Conservation (phyloP, 2,888 invertebrate genomes). For the Leucophora obtusa region DNA sequence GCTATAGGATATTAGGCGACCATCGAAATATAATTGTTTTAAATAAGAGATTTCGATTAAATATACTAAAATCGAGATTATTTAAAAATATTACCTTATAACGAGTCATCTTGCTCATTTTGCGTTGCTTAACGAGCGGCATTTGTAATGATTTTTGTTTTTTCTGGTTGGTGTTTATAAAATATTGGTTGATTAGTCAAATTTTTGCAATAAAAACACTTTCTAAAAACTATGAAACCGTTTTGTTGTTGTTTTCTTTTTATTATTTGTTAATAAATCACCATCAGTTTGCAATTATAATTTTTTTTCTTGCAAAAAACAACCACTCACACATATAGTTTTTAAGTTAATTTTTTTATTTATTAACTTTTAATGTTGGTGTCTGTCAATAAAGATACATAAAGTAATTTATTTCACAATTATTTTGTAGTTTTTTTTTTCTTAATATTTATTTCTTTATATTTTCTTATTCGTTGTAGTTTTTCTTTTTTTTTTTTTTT, state of each 20-base stretch:
- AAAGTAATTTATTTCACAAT: slow-evolving; percentile 9
- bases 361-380: slow-evolving; percentile 25
- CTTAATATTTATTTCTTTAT: slow-evolving; percentile 10
- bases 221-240: slow-evolving; percentile 45
- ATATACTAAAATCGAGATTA: not conserved
- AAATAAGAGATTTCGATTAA: no score
- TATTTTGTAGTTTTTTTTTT: not conserved
- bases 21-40: no score
- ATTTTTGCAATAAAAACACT: slow-evolving; percentile 19
- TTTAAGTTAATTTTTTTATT: slow-evolving; percentile 43
- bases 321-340: slow-evolving; percentile 34
- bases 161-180: slow-evolving; percentile 13
- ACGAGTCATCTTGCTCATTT: slow-evolving; percentile 76
- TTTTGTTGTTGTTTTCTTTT: slow-evolving; percentile 3
- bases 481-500: slow-evolving; percentile 7
- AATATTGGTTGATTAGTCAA: not conserved
- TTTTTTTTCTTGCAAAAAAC: slow-evolving; percentile 39
- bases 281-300: slow-evolving; percentile 38
- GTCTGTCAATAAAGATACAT: slow-evolving; percentile 31
- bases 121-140: slow-evolving; percentile 75
- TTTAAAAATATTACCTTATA: slow-evolving; percentile 71
- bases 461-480: slow-evolving; percentile 28
- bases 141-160: slow-evolving; percentile 64
- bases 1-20: no score
- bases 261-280: slow-evolving; percentile 39